A percentile compares a stretch with the other conserved stretches of the same genome.
These are phyloP conservation scores for Erpobdella octoculata DNA, from an alignment of 2,888 invertebrate species.

Conservation along the genomic window DNA sequence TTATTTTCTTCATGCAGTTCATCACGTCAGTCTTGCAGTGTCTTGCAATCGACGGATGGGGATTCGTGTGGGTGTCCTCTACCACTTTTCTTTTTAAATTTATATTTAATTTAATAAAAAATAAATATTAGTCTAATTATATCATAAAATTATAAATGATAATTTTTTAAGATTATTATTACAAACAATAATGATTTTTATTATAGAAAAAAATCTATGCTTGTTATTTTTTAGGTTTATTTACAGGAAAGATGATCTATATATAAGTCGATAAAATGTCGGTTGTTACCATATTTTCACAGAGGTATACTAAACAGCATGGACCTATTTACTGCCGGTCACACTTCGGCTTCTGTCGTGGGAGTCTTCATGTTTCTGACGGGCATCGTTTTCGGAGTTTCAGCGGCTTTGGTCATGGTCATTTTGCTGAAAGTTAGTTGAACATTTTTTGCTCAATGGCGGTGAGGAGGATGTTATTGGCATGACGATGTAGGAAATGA, in stretches of 20 bases:
- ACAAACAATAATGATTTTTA: too few relatives aligned
- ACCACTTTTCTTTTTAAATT: too few relatives aligned
- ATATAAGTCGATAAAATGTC: too few relatives aligned
- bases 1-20: conserved; percentile 68
- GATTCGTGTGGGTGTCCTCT: conserved; percentile 69
- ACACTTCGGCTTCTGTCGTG: not conserved
- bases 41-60: conserved; percentile 73
- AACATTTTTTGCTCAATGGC: too few relatives aligned
- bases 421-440: conserved; percentile 9
- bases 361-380: conserved; percentile 25
- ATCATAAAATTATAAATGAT: not conserved
- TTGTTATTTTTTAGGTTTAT: too few relatives aligned
- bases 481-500: not conserved
- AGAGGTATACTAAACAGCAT: conserved; percentile 26
- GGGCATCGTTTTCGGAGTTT: conserved; percentile 13
- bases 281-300: too few relatives aligned
- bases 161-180: too few relatives aligned
- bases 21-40: conserved; percentile 78
- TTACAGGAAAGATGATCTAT: too few relatives aligned
- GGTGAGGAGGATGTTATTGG: not conserved
- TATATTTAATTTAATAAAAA: too few relatives aligned
- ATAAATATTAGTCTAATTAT: not conserved
- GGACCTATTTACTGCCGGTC: conserved; percentile 19
- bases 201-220: too few relatives aligned
- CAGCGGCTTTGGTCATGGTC: conserved; percentile 2